Evolutionary conservation across 2,797 vertebrate species (phyloP), one percentile per base, ranked within the genome.

Genomic region (Lepus oiostolus): DNA sequence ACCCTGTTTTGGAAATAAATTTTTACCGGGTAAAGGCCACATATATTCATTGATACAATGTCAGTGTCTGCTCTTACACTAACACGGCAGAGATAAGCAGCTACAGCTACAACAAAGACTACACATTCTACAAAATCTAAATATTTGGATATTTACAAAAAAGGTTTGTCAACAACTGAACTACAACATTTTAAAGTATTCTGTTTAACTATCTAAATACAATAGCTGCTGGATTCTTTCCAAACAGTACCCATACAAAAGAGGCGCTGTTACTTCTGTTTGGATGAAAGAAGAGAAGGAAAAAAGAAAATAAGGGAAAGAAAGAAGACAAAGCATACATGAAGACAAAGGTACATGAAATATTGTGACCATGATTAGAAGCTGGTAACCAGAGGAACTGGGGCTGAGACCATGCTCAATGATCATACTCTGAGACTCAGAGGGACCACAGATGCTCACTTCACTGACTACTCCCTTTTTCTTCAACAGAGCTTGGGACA

Each of bases 101-200:
- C 42, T 70, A 38, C 1, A 70, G 28, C 63, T 68, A 0, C 42
- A 95, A 85, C 22, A 83, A 85, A 94, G 71, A 85, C 12, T n/a
- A 0, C 42, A 38, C 8, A 4, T 13, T n/a, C 65, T 77, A 71
- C 42, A 75, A 86, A 68, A 47, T 16, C 22, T 80, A 84, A 96
- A 81, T 38, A 58, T 58, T 70, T 70, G 52, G 14, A 32, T 14
- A 63, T 92, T 97, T 60, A 82, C 8, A 93, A 14, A 91, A 83
- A 67, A 96, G n/a, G 28, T 75, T 63, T 50, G 65, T 17, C 32
- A 70, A 70, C 6, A 91, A 67, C 4, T 68, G 9, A 89, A 81
- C 1, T 28, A 71, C 52, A 74, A n/a, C 11, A 16, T 58, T 58
- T 58, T 58, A 58, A 16, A 16, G 6, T 58, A 58, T 58, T 58